These are phyloP conservation scores for Adela reaumurella DNA, from an alignment of 2,888 invertebrate species.

Conservation along the genomic window DNA sequence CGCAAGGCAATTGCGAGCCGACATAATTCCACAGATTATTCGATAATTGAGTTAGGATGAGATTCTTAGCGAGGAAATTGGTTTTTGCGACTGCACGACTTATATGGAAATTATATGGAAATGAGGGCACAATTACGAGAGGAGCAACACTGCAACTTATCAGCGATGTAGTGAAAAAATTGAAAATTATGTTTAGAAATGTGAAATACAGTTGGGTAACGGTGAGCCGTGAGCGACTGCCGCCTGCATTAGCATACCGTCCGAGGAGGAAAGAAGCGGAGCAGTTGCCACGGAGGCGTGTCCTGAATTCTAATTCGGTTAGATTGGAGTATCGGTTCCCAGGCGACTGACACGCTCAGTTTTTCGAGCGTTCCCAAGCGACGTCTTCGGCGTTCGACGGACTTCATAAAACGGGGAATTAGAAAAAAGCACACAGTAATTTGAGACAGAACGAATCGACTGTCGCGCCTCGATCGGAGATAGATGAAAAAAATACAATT, in stretches of 20 bases:
- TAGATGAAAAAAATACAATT: no score
- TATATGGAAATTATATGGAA: neutral
- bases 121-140: no score
- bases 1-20: neutral
- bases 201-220: neutral
- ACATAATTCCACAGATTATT: neutral
- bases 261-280: neutral
- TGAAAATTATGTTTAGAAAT: no score
- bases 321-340: neutral
- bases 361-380: neutral
- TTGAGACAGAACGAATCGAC: constrained; percentile 4
- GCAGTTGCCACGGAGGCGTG: neutral
- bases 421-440: constrained; percentile 6
- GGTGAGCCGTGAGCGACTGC: neutral
- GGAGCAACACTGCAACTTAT: no score
- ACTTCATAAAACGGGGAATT: neutral
- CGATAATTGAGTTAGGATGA: neutral
- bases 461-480: constrained; percentile 1
- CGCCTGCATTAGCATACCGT: neutral
- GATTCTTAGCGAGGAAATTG: neutral
- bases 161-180: no score
- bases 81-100: neutral
- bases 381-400: neutral
- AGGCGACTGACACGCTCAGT: neutral
- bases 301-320: neutral